These are phyloP conservation scores for Sebastes nivosus DNA, from an alignment of 2,797 vertebrate species.

Conservation along the genomic window DNA sequence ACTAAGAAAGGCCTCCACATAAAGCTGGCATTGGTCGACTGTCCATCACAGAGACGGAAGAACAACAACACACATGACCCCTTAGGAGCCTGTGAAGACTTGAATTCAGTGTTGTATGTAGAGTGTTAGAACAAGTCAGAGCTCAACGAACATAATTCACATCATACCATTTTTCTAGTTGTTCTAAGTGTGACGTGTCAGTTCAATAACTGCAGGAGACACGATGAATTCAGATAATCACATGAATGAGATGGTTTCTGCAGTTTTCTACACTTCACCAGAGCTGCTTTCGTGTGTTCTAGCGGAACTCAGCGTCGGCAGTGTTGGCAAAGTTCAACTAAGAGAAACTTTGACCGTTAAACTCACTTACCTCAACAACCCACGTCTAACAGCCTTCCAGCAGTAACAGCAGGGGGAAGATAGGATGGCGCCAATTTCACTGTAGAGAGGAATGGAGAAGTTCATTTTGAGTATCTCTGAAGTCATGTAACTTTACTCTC, in stretches of 20 bases:
- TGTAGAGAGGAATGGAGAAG: too few relatives aligned
- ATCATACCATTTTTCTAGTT: too few relatives aligned
- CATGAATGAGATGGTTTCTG: background rate
- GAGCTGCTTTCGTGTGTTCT: background rate
- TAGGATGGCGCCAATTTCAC: background rate
- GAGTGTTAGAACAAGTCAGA: background rate
- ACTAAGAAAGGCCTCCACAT: background rate
- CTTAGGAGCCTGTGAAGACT: background rate
- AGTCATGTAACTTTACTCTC: background rate
- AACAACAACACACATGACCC: background rate
- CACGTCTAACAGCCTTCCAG: too few relatives aligned
- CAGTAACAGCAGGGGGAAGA: too few relatives aligned
- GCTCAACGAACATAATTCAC: background rate
- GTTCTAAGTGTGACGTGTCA: background rate
- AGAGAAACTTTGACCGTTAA: too few relatives aligned
- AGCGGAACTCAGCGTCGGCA: background rate
- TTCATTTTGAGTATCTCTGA: too few relatives aligned
- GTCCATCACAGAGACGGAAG: background rate
- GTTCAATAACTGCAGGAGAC: background rate
- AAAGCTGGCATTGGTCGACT: background rate
- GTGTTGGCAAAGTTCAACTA: too few relatives aligned
- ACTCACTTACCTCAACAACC: too few relatives aligned
- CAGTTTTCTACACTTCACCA: background rate
- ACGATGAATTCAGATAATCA: background rate
- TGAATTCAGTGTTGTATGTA: background rate